Evolutionary conservation across 2,797 vertebrate species (phyloP), one percentile per base, ranked within the genome.

Genomic region (Xenops minutus): DNA sequence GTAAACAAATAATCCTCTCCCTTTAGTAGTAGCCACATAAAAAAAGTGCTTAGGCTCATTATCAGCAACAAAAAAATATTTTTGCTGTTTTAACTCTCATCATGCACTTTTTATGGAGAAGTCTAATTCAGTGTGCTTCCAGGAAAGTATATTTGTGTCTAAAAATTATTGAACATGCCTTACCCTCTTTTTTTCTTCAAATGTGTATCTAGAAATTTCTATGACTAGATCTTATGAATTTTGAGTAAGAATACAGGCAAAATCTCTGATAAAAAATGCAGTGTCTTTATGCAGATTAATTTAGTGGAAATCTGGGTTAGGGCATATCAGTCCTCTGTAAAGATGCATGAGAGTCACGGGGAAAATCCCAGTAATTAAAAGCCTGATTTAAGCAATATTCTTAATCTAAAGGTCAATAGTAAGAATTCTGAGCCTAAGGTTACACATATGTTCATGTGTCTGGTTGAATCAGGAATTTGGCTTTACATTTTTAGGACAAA

Each of bases 401-500:
- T 77, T 85, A 58, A 77, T 67, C 12, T 69, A 93, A 91, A 92
- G 88, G 58, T 92, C 75, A 92, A 29, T 62, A 77, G 26, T 51
- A 88, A 91, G 36, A 73, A 83, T 91, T 83, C 32, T 62, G 51
- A 88, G 64, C 64, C 73, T 78, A 75, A 83, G 46, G 58, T 89
- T 85, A 75, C 46, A 49, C 41, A 55, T 87, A 72, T 66, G 29
- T 64, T 93, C 7, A 0, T 55, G 26, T 6, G 32, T 55, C 46
- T 91, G 44, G 14, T 75, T 85, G 61, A 95, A 92, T 92, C n/a
- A 78, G 43, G 61, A 80, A 27, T 88, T 91, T 12, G 18, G 15
- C 7, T 85, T 92, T 88, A n/a, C 91, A 87, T 93, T 92, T 83
- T 71, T 61, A 75, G 43, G 29, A 75, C 14, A 26, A 91, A 85